phyloP scores from a whole-genome alignment of 2,888 invertebrate genomes.

The Andrena praecox region DNA sequence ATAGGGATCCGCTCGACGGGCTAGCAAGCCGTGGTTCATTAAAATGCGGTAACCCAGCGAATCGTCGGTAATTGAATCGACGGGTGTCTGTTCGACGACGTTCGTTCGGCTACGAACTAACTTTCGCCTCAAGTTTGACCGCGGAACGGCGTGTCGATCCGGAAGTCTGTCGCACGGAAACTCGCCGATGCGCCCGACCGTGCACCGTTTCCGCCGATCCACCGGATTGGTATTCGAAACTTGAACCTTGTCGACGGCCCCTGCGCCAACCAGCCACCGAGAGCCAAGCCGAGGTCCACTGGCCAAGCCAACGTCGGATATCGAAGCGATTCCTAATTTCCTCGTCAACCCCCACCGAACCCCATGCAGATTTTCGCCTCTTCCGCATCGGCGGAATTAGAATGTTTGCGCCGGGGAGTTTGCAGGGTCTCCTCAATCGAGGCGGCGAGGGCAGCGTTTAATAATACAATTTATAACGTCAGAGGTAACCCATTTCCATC shows the following conservation, averaged over 20 bases:
- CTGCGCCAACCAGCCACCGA: constrained; percentile 17
- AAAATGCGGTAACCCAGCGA: constrained; percentile 78
- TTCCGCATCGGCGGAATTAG: neutral
- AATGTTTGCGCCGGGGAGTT: neutral
- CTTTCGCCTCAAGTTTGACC: constrained; percentile 77
- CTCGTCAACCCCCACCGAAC: neutral
- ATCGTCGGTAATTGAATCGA: constrained; percentile 80
- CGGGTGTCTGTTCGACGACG: constrained; percentile 69
- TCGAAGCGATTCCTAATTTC: constrained; percentile 39
- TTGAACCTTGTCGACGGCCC: constrained; percentile 35
- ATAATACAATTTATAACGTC: constrained; percentile 33
- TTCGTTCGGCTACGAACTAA: constrained; percentile 72
- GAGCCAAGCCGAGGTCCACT: neutral
- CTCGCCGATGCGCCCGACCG: constrained; percentile 54
- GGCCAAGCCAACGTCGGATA: constrained; percentile 1
- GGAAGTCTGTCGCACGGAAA: constrained; percentile 70
- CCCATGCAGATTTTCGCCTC: neutral
- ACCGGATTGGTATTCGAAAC: constrained; percentile 69
- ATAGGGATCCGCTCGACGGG: neutral
- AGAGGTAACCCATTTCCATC: constrained; percentile 32
- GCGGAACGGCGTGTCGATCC: constrained; percentile 71
- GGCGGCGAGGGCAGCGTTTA: neutral
- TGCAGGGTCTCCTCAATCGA: neutral
- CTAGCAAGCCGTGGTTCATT: constrained; percentile 77
- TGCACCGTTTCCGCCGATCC: constrained; percentile 64